phyloP scores from a whole-genome alignment of 2,888 invertebrate genomes.

The Euplagia quadripunctaria region DNA sequence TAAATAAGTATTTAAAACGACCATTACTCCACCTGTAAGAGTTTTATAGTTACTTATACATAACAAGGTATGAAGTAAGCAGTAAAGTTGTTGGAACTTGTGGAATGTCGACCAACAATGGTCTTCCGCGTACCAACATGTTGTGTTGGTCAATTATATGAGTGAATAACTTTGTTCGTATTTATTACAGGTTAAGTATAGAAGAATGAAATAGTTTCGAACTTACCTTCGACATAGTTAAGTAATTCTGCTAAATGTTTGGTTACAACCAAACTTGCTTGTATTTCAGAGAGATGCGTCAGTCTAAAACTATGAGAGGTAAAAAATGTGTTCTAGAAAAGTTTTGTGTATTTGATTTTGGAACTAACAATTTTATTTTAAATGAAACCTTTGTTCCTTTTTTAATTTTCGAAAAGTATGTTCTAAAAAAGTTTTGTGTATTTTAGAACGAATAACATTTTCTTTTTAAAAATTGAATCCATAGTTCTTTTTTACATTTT shows the following conservation, averaged over 20 bases:
- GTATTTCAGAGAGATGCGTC: background rate
- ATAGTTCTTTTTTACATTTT: no score
- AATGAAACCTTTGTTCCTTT: no score
- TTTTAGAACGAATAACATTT: no score
- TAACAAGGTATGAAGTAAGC: background rate
- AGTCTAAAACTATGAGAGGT: no score
- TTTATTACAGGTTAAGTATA: background rate
- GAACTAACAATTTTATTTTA: no score
- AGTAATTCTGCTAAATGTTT: background rate
- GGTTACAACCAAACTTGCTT: background rate
- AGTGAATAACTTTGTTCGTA: slow-evolving; percentile 3
- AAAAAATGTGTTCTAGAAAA: no score
- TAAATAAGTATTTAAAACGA: background rate
- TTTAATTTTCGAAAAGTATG: no score
- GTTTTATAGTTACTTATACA: background rate
- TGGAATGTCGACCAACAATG: slow-evolving; percentile 47
- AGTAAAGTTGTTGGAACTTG: slow-evolving; percentile 13
- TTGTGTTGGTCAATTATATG: background rate
- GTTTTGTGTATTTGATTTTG: no score
- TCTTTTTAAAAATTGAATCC: no score
- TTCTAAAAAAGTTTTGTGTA: background rate
- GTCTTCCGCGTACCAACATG: slow-evolving; percentile 40
- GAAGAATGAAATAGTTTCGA: slow-evolving; percentile 1
- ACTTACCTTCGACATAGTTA: background rate
- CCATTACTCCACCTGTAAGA: background rate